Percentiles rank a stretch among this genome's conserved stretches.
Conservation (phyloP, 1,140 invertebrate genomes). For the Brachionus asplanchnoidis region DNA sequence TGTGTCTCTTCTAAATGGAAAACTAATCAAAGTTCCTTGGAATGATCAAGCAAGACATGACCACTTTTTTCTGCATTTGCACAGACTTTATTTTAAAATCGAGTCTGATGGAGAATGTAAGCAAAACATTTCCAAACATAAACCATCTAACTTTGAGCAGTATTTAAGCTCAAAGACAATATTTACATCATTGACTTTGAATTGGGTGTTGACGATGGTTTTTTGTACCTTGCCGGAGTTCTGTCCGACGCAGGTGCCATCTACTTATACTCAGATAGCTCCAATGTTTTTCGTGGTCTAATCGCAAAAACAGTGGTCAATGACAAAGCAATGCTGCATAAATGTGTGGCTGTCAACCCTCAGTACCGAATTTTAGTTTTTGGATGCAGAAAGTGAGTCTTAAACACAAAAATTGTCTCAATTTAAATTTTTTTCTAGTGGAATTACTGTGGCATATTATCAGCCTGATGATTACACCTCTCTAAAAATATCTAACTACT, state of each 20-base stretch:
- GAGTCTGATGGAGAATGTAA: slow-evolving; percentile 37
- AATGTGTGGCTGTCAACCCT: slow-evolving; percentile 32
- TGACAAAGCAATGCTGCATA: background rate
- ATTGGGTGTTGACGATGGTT: slow-evolving; percentile 18
- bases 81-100: slow-evolving; percentile 30
- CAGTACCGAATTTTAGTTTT: slow-evolving; percentile 3
- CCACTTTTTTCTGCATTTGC: slow-evolving; percentile 31
- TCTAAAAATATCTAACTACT: background rate
- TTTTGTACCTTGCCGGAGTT: slow-evolving; percentile 14
- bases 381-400: slow-evolving; percentile 23
- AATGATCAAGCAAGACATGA: slow-evolving; percentile 26
- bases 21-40: slow-evolving; percentile 36
- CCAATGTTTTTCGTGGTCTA: slow-evolving; percentile 27
- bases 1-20: slow-evolving; percentile 24
- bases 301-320: slow-evolving; percentile 22
- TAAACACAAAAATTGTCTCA: background rate
- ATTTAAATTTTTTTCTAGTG: background rate
- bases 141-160: background rate
- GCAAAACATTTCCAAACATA: background rate
- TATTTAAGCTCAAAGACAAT: slow-evolving; percentile 35
- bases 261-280: background rate
- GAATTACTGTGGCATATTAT: background rate
- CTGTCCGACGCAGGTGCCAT: slow-evolving; percentile 15
- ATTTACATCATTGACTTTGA: slow-evolving; percentile 16
- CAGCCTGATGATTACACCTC: background rate